Evolutionary conservation across 2,888 invertebrate species (phyloP).

Genomic region (Chloroclysta siterata): DNA sequence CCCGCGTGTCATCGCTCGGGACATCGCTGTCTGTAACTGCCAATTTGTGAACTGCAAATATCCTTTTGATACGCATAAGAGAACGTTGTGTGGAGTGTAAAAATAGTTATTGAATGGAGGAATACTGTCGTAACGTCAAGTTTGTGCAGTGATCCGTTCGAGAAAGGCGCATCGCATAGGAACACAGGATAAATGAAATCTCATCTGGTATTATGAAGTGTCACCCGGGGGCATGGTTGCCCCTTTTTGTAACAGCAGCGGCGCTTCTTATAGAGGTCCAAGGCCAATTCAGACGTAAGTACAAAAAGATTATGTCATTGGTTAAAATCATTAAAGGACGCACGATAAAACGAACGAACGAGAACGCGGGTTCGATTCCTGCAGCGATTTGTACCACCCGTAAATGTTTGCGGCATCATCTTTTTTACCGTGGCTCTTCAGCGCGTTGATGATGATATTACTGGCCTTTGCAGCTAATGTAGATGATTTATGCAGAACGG

Average conservation of each 20-base stretch:
- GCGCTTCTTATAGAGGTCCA: constrained; percentile 46
- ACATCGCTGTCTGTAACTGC: constrained; percentile 15
- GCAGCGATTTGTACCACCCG: background rate
- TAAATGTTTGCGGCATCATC: too few species aligned
- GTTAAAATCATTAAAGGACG: too few species aligned
- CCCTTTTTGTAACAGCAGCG: constrained; percentile 54
- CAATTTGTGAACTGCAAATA: constrained; percentile 31
- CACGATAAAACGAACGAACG: background rate
- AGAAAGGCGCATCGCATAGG: constrained; percentile 34
- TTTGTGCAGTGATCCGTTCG: constrained; percentile 49
- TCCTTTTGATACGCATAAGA: constrained; percentile 32
- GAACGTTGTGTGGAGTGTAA: constrained; percentile 50
- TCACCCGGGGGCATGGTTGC: constrained; percentile 57
- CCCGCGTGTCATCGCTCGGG: background rate
- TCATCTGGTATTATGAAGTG: constrained; percentile 57
- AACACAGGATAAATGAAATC: constrained; percentile 55
- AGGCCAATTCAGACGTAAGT: constrained; percentile 68
- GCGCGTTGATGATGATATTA: too few species aligned
- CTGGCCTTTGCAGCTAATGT: too few species aligned
- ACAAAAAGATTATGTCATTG: constrained; percentile 36
- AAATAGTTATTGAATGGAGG: constrained; percentile 20
- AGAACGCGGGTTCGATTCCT: background rate
- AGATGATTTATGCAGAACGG: too few species aligned
- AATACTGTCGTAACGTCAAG: constrained; percentile 31
- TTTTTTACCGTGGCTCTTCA: too few species aligned